Base-by-base conservation (phyloP, 1,140 invertebrate species). In the Leptopilina boulardi region DNA sequence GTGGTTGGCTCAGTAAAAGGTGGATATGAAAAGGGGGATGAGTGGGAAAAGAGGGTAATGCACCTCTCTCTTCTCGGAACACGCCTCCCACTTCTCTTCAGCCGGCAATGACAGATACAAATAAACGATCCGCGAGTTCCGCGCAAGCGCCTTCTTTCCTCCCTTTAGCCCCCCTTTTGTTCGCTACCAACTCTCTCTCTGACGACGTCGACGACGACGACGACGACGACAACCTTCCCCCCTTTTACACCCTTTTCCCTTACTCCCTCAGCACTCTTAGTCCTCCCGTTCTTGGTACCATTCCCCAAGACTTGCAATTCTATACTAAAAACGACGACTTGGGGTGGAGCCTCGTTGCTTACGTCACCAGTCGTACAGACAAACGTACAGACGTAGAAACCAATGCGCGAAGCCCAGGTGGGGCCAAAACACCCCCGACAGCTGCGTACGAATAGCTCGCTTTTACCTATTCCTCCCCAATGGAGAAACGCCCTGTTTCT, bases 41-140 rank as follows among this genome's bases (percentile, higher is more conserved):
- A 66, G 56, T 11, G 26, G 23, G 26, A 23, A n/a, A 18, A n/a
- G 47, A 18, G 70, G 44, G 76, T 79, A 59, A 44, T 72, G 59
- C 72, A 70, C 71, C 81, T 71, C 77, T 82, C 74, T 81, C 75
- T 72, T 81, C 75, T 72, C 66, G 9, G 30, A n/a, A n/a, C 70
- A 42, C 59, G 66, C 21, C 70, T 72, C 44, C 56, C 59, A 38
- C 77, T 76, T 76, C 82, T 83, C 80, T 80, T 82, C n/a, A 84
- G 84, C 83, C 86, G 83, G 88, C 89, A 90, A 90, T 90, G 88
- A 90, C 89, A 90, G 88, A 90, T 90, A 90, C 89, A 90, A 90
- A 90, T 90, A 90, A 90, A 90, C 87, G 89, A 90, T 83, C 82
- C 80, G 80, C 80, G 78, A 77, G 75, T 82, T 79, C 15, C 77